phyloP scores from a whole-genome alignment of 2,113 vertebrate species.

The Cricetomys ansorgei region DNA sequence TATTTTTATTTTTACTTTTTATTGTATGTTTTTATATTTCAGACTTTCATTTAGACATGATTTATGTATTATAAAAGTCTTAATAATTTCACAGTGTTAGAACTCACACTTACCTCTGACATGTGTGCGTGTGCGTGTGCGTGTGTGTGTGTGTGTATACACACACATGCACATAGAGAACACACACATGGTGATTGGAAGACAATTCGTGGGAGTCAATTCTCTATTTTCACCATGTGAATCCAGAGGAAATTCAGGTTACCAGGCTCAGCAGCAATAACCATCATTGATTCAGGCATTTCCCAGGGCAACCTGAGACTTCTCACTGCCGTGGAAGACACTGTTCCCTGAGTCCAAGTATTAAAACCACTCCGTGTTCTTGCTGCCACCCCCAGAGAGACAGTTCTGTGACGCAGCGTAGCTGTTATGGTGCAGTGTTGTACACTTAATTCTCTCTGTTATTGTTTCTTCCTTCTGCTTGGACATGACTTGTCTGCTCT shows the following conservation, averaged over 20 bases:
- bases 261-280: too few species aligned
- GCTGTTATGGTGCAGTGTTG: background rate
- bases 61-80: background rate
- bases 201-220: background rate
- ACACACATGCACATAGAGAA: background rate
- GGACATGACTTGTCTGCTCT: background rate
- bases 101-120: background rate
- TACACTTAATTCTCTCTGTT: background rate
- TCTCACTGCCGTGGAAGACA: background rate
- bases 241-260: too few species aligned
- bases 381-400: background rate
- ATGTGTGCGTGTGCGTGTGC: background rate
- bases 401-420: rapidly evolving
- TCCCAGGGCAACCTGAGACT: background rate
- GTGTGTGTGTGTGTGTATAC: background rate
- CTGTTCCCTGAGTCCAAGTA: background rate
- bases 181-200: background rate
- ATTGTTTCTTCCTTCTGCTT: background rate
- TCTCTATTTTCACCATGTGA: background rate
- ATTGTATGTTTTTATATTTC: background rate
- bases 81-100: background rate
- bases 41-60: background rate
- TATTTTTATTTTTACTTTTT: background rate
- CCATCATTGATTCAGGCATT: background rate
- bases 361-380: background rate